Evolutionary conservation across 2,797 vertebrate species (phyloP).

Genomic region (Adrianichthys oophorus): DNA sequence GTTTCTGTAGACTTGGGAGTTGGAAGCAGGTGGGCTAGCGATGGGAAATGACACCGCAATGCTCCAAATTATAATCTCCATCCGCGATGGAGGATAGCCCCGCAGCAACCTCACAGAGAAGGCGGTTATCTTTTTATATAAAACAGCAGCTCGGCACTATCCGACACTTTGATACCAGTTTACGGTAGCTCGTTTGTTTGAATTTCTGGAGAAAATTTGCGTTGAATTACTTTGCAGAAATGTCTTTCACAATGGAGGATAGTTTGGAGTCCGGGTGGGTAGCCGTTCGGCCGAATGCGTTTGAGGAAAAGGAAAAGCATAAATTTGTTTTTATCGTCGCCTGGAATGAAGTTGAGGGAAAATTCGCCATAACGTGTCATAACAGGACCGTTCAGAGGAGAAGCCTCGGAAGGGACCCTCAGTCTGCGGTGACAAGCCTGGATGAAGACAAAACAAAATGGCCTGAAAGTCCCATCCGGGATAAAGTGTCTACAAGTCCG

Average conservation of each 20-base stretch:
- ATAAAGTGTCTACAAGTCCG: slow-evolving; percentile 48
- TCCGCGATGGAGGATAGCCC: slow-evolving; percentile 34
- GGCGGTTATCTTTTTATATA: not conserved
- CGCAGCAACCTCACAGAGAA: slow-evolving; percentile 12
- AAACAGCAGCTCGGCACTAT: too few relatives aligned
- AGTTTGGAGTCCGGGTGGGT: slow-evolving; percentile 93
- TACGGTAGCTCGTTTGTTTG: too few relatives aligned
- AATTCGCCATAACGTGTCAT: slow-evolving; percentile 94
- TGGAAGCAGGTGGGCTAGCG: slow-evolving; percentile 52
- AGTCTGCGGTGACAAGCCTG: slow-evolving; percentile 32
- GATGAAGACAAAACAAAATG: slow-evolving; percentile 69
- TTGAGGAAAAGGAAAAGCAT: slow-evolving; percentile 90
- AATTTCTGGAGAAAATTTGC: not conserved
- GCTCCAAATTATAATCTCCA: slow-evolving; percentile 44
- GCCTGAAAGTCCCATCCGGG: slow-evolving; percentile 58
- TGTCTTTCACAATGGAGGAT: slow-evolving; percentile 93
- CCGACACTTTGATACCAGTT: too few relatives aligned
- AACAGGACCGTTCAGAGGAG: slow-evolving; percentile 90
- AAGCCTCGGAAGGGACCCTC: slow-evolving; percentile 78
- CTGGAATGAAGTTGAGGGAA: slow-evolving; percentile 95
- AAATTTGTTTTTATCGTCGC: slow-evolving; percentile 95
- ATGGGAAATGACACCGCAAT: slow-evolving; percentile 52
- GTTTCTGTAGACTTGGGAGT: slow-evolving; percentile 9
- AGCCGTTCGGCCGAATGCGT: slow-evolving; percentile 90
- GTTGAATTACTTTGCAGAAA: slow-evolving; percentile 54